Base-by-base conservation (phyloP, 2,888 invertebrate genomes). In the Harpagoxenus sublaevis region DNA sequence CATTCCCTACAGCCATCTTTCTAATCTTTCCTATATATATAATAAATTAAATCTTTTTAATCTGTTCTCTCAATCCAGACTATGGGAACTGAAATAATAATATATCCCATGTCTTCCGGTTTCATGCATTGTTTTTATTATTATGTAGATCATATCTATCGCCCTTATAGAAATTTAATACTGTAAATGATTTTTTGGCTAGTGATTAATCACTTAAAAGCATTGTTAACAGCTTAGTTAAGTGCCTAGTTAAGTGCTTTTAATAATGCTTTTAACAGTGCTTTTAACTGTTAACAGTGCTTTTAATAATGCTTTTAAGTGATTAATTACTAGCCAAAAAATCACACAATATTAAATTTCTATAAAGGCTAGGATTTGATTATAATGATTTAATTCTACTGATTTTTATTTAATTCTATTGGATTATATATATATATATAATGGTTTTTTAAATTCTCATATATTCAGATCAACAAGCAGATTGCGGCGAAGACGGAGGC, bases 401-500 rank as follows among this genome's bases (percentile, higher is more conserved):
- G 6, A 23, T 23, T 23, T 23, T 23, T 23, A 23, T 8, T 51
- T 51, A 51, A 18, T 6, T 51, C 51, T 51, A 51, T 51, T 51
- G 6, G 6, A 5, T 18, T 51, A 18, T n/a, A n/a, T n/a, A n/a
- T n/a, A n/a, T n/a, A n/a, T n/a, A n/a, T n/a, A n/a, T 18, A 18
- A 51, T 51, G 6, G 35, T 51, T 48, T 48, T 18, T 18, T 51
- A 1, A 51, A 51, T 51, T 18, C 0, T 18, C 3, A 12, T 35
- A 31, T 35, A 2, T 95, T 73, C 79, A 96, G 96, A 95, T 96
- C 28, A 96, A 95, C 90, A 95, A 95, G 88, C 95, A 96, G 92
- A 96, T 96, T 87, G 95, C 95, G 6, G 95, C 95, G 4, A 96
- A 96, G 89, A 95, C 96, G 0, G 96, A 96, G 35, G 96, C 96